phyloP scores from a whole-genome alignment of 2,888 invertebrate species.

The Melieria omissa region DNA sequence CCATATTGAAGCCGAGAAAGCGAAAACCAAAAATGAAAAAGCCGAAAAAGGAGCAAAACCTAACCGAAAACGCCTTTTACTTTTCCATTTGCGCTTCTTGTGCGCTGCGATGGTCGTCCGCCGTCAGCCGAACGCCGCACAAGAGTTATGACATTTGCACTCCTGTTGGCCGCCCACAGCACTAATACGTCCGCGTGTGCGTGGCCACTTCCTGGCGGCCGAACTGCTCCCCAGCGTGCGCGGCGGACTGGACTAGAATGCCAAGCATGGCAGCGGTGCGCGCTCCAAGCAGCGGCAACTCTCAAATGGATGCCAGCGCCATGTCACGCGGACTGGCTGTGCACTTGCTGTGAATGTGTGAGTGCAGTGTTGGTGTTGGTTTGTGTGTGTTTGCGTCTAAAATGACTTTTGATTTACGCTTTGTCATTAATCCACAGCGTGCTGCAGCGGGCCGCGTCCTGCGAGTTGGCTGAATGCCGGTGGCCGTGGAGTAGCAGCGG shows the following conservation, averaged over 20 bases:
- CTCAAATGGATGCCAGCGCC: neutral
- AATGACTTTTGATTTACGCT: slow-evolving; percentile 41
- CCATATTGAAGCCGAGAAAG: no score
- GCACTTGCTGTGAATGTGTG: neutral
- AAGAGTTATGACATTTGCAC: no score
- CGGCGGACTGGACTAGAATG: neutral
- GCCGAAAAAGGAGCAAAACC: no score
- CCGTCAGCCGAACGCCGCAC: no score
- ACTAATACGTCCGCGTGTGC: no score
- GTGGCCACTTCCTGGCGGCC: no score
- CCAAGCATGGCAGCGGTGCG: neutral
- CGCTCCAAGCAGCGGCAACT: neutral
- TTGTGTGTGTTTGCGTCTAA: slow-evolving; percentile 1
- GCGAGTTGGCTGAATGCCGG: neutral
- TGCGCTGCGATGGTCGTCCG: no score
- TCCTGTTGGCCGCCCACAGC: no score
- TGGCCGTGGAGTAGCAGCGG: no score
- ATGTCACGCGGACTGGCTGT: neutral
- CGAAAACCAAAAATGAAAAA: no score
- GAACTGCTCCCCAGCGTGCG: neutral
- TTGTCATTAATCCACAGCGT: slow-evolving; percentile 41
- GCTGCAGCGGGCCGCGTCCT: slow-evolving; percentile 1
- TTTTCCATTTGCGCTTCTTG: no score
- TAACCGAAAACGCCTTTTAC: no score
- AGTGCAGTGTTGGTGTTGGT: neutral